These are phyloP conservation scores for Quadriops clusia DNA, from an alignment of 2,888 invertebrate genomes.

Conservation along the genomic window DNA sequence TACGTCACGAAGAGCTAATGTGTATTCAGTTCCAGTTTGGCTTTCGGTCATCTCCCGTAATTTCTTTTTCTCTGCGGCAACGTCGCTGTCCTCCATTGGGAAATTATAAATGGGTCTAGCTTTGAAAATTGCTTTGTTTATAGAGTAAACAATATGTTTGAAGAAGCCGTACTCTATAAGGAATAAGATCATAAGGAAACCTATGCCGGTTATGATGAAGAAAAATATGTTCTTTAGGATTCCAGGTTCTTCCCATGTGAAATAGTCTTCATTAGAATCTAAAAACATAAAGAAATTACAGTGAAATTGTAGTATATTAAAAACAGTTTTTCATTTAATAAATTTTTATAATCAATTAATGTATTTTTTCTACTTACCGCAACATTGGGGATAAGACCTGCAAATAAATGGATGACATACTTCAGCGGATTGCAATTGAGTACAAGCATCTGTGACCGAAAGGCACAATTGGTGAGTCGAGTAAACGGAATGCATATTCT, in stretches of 20 bases:
- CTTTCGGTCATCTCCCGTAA: slow-evolving; percentile 54
- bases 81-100: slow-evolving; percentile 37
- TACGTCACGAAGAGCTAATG: slow-evolving; percentile 50
- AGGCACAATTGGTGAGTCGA: slow-evolving; percentile 13
- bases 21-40: too few species aligned
- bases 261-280: slow-evolving; percentile 34
- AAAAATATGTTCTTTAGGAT: slow-evolving; percentile 55
- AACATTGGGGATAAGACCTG: too few species aligned
- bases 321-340: too few species aligned
- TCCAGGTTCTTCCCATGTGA: slow-evolving; percentile 57
- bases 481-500: slow-evolving; percentile 24
- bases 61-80: slow-evolving; percentile 41
- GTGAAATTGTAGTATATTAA: too few species aligned
- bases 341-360: too few species aligned
- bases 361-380: slow-evolving; percentile 36
- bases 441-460: too few species aligned
- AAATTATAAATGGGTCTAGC: slow-evolving; percentile 19
- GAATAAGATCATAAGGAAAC: slow-evolving; percentile 51
- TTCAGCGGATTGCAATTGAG: too few species aligned
- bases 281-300: slow-evolving; percentile 12
- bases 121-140: slow-evolving; percentile 1
- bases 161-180: slow-evolving; percentile 49
- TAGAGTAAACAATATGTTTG: slow-evolving; percentile 36
- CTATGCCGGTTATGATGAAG: slow-evolving; percentile 42
- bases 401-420: too few species aligned